Base-by-base conservation (phyloP, 2,113 vertebrate species). In the Uropsilus gracilis region DNA sequence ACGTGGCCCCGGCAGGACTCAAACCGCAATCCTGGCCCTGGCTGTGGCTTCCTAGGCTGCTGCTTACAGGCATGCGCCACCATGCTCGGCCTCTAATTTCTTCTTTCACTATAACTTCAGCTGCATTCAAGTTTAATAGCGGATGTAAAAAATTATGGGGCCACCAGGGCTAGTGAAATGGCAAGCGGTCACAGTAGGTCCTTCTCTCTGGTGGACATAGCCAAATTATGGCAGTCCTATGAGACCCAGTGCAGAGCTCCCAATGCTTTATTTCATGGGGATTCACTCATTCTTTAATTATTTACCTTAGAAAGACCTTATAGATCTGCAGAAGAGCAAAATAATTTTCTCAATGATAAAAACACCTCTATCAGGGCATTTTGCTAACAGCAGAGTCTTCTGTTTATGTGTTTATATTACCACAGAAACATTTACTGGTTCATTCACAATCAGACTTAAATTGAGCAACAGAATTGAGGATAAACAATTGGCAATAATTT, bases 341-440 rank as follows among this genome's bases (percentile, higher is more conserved):
- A 55, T 46, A 4, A 73, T 66, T 94, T 93, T 73, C 44, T 63
- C 39, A 71, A 57, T 84, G 83, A 73, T 30, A 78, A 66, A 75
- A 39, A 78, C 18, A 83, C 12, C 37, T 48, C 85, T 39, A 69
- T 39, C 87, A 83, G 83, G 32, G 9, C 17, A 94, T 42, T 55
- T 83, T 84, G 34, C 75, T 72, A 69, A 61, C 30, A 86, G 39
- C 37, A 87, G 44, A 9, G 9, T 22, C 8, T 42, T 42, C 13
- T 71, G 34, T 12, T 24, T 71, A 20, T 42, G 22, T 69, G 2
- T 89, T 91, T 72, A 42, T 57, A 46, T 80, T 69, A 75, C n/a
- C 59, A 46, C 78, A 68, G 69, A 92, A 85, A 90, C 39, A 71
- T 28, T 86, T 92, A 68, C 20, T 30, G 44, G 53, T 90, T 92